A percentile compares a stretch with the other conserved stretches of the same genome.
These are phyloP conservation scores for Pterocles orientalis DNA, from an alignment of 2,113 vertebrate species.

Conservation along the genomic window DNA sequence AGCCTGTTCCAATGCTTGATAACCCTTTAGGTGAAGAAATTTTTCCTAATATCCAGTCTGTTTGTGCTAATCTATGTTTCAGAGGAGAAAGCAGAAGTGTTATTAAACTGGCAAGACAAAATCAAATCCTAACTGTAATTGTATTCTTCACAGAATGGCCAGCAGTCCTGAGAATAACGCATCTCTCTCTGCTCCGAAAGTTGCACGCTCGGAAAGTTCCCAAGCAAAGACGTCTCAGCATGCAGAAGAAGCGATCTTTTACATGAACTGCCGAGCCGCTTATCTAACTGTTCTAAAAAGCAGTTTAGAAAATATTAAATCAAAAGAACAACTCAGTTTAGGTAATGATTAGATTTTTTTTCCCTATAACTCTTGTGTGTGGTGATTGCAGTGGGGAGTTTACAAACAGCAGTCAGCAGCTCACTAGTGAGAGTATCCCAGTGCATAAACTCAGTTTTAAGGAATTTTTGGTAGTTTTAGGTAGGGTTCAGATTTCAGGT, in stretches of 20 bases:
- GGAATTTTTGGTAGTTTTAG: not conserved
- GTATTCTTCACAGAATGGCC: constrained; percentile 74
- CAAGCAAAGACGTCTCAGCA: constrained; percentile 63
- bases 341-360: constrained; percentile 74
- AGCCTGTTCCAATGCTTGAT: too few species aligned
- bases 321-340: constrained; percentile 85
- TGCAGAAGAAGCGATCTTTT: constrained; percentile 84
- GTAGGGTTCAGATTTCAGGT: not conserved
- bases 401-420: not conserved
- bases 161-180: constrained; percentile 24
- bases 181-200: constrained; percentile 22
- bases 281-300: constrained; percentile 89
- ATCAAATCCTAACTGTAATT: not conserved
- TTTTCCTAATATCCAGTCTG: too few species aligned
- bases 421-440: not conserved
- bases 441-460: not conserved
- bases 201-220: not conserved
- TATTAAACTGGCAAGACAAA: not conserved
- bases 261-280: constrained; percentile 85
- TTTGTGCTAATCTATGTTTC: not conserved
- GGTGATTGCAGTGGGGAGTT: not conserved
- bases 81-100: not conserved
- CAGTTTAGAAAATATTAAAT: constrained; percentile 89
- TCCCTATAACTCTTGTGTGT: not conserved
- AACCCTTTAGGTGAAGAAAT: too few species aligned